Evolutionary conservation across 1,140 invertebrate genomes (phyloP), one percentile per base, ranked within the genome.

Genomic region (Ganaspis sp.): DNA sequence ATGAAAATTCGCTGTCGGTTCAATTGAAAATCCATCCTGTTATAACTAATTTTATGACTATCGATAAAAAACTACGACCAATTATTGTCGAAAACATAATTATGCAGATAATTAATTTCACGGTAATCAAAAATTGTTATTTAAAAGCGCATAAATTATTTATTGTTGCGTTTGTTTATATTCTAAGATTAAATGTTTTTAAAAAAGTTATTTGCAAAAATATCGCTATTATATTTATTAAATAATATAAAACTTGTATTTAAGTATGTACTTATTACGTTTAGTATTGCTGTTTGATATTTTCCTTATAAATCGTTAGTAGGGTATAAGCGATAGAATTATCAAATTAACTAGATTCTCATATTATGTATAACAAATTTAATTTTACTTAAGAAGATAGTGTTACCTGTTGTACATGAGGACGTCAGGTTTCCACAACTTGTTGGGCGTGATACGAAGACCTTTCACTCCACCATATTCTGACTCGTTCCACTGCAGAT

Each of bases 341-440:
- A 54, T 54, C 19, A 19, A 54, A 54, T 54, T 23, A 4, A 54
- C 53, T 54, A 54, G 53, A 54, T 21, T 11, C 21, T 54, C 53
- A 8, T 54, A 23, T n/a, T 11, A 15, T 45, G 5, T 45, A 45
- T 45, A 29, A 64, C 12, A 21, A 34, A 0, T 70, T 11, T 12
- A 0, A 19, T 40, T 70, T 40, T 21, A 42, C 23, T 70, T 38
- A 82, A 73, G 72, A 76, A 81, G 85, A 84, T 81, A 69, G 84
- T 87, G 92, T 94, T 94, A 99, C 97, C 98, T 99, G 94, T 99
- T 99, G 91, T 99, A 99, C 95, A 99, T 98, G 81, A 99, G 96
- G 71, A 99, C 97, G 92, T 99, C 98, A 74, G 98, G 98, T 90
- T 97, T 98, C 98, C 98, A 99, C 72, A 99, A 94, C 90, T 96